Evolutionary conservation across 2,797 vertebrate species (phyloP), one percentile per base, ranked within the genome.

Genomic region (Pangasius larnaudii): DNA sequence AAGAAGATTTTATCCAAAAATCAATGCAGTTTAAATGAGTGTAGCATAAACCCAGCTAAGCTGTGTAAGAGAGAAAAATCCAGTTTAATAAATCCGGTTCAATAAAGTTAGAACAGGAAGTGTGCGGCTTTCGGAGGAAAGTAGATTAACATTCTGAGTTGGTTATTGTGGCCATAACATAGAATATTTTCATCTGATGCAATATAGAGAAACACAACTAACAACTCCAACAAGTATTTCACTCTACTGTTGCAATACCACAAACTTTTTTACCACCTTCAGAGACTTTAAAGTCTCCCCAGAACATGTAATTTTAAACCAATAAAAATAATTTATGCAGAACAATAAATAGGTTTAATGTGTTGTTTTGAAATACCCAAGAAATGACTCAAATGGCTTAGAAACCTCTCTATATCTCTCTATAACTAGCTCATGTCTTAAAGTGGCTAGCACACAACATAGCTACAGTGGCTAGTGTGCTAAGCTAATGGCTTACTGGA

Each of bases 231-330:
- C 67, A 85, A 85, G 83, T 85, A 71, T 85, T 85, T 96, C 94
- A 89, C 95, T 95, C 93, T 95, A 90, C 93, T 94, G 93, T 93
- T 95, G 96, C 97, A 85, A 72, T 46, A 72, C 49, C 83, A 85
- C 51, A 72, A 85, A 85, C 83, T 80, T 82, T 81, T 56, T 71
- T 22, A 56, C 10, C 22, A 9, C 30, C 49, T 71, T 56, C 83
- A 39, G 67, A 71, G 83, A 58, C 46, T 65, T 82, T 83, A 13
- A 58, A 39, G 51, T n/a, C 61, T 27, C 61, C 13, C 49, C 49
- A 27, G 33, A 84, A 84, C 83, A 9, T 53, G 67, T 39, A 72
- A 85, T 85, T 71, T 53, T 27, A 85, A 72, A 85, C 10, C 67
- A 39, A 85, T 85, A 39, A 71, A 39, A 46, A 72, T 71, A 36